These are phyloP conservation scores for Istiophorus platypterus DNA, from an alignment of 2,113 vertebrate genomes.

Conservation along the genomic window DNA sequence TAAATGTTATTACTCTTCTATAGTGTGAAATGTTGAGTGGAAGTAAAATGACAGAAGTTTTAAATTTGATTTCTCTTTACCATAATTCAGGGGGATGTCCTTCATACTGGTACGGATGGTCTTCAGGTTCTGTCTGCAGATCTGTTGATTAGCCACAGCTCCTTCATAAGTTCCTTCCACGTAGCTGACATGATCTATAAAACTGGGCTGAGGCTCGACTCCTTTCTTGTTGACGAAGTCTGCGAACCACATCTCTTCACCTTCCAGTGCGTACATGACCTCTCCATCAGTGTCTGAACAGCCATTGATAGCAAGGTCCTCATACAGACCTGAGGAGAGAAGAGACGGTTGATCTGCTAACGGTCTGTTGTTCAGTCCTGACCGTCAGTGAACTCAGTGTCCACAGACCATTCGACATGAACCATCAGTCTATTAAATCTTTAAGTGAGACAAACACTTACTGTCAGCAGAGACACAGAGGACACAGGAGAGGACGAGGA, in stretches of 20 bases:
- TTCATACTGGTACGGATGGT: fast-evolving
- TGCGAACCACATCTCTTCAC: neutral
- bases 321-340: conserved; percentile 28
- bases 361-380: neutral
- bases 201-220: neutral
- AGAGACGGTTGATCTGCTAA: neutral
- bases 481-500: conserved; percentile 44
- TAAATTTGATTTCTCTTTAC: conserved; percentile 14
- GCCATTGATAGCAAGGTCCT: fast-evolving
- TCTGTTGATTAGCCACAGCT: neutral
- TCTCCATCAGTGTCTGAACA: conserved; percentile 48
- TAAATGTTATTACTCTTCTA: too few relatives aligned
- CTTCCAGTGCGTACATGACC: fast-evolving
- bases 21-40: too few relatives aligned
- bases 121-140: neutral
- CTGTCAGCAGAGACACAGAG: conserved; percentile 29
- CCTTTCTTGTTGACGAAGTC: conserved; percentile 6
- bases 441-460: neutral
- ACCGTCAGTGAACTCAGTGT: too few relatives aligned
- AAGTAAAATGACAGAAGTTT: neutral
- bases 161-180: fast-evolving
- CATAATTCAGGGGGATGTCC: fast-evolving
- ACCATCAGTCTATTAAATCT: too few relatives aligned
- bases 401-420: neutral
- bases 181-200: fast-evolving